Base-by-base conservation (phyloP, 2,888 invertebrate species). In the Axea sp. region DNA sequence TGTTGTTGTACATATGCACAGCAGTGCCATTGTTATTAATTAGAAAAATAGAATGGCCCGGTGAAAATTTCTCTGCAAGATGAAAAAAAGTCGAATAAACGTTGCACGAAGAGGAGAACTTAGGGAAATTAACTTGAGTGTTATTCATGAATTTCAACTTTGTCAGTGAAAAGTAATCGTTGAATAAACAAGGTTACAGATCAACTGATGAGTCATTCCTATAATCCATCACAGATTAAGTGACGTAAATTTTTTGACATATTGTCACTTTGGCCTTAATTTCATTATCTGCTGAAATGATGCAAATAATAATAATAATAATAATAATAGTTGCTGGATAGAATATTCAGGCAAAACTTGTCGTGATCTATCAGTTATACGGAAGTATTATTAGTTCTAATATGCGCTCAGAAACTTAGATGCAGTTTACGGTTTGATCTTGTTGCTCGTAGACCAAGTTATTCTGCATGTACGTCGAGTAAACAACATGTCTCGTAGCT, bases 381-480 rank as follows among this genome's bases (percentile, higher is more conserved):
- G 39, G 45, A 47, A 57, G 31, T 49, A 57, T 67, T 68, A 68
- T 68, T 68, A 59, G 49, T 68, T 59, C 33, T 15, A 59, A 68
- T 31, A 57, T 35, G 24, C 30, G 33, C 45, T 8, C 7, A 9
- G 49, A 57, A 68, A 68, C 59, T 68, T 68, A 59, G 68, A 68
- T 43, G 35, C 35, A 67, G 67, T 45, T 11, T 41, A 55, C 49
- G 31, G 67, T 59, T 49, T 49, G 49, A 59, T 67, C 67, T 68
- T 28, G 51, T 41, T 51, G 49, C 59, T 6, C 22, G 9, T 17
- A 31, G 31, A 7, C 9, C 28, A 67, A 68, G 59, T 68, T 68
- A 51, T 68, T 68, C 26, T 41, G 39, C 47, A 39, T 49, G 39
- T 67, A 57, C 49, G 47, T 49, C 17, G 12, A 57, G 67, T 19